phyloP scores from a whole-genome alignment of 1,140 invertebrate genomes.

The Paramacrobiotus metropolitanus region DNA sequence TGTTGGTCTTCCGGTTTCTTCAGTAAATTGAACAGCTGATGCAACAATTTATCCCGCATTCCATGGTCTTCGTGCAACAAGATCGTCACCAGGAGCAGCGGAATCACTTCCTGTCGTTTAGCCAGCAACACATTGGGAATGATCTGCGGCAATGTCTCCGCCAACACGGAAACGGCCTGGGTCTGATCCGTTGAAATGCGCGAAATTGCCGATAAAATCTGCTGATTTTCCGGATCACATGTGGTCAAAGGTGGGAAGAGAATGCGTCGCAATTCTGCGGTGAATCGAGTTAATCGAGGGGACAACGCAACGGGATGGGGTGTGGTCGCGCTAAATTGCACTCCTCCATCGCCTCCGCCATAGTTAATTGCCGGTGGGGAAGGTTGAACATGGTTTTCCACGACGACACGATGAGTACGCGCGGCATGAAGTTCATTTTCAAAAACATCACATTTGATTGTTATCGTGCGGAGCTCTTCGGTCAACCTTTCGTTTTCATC shows the following conservation, averaged over 20 bases:
- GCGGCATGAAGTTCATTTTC: no score
- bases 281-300: neutral
- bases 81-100: conserved; percentile 38
- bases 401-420: no score
- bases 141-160: conserved; percentile 30
- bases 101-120: conserved; percentile 43
- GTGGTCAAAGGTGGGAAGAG: neutral
- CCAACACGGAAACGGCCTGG: conserved; percentile 15
- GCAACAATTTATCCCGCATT: conserved; percentile 38
- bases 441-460: no score
- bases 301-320: neutral
- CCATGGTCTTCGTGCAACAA: conserved; percentile 33
- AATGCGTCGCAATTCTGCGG: neutral
- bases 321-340: no score
- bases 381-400: no score
- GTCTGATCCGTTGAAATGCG: neutral
- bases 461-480: no score
- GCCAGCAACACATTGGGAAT: conserved; percentile 42
- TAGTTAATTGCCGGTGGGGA: no score
- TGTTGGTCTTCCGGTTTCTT: conserved; percentile 45
- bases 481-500: no score
- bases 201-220: neutral
- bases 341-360: no score
- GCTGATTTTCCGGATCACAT: neutral
- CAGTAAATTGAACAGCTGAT: conserved; percentile 46